These are phyloP conservation scores for Myotis planiceps DNA, from an alignment of 2,797 vertebrate species.

Conservation along the genomic window DNA sequence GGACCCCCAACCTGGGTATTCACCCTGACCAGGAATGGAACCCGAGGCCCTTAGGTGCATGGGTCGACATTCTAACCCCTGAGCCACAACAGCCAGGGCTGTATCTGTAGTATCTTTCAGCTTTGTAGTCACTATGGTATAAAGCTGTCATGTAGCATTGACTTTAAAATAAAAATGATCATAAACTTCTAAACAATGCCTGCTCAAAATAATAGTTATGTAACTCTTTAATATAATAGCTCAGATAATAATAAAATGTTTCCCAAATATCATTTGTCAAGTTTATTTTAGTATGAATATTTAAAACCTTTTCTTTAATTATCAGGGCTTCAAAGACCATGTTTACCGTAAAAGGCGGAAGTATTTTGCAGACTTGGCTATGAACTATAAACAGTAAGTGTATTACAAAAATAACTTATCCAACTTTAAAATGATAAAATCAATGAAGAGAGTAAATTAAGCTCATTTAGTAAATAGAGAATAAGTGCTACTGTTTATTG, in stretches of 20 bases:
- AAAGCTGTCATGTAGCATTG: background rate
- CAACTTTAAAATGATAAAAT: conserved; percentile 51
- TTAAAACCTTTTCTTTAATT: conserved; percentile 55
- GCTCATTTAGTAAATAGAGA: conserved; percentile 18
- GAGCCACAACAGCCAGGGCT: background rate
- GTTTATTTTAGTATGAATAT: background rate
- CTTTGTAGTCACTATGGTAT: background rate
- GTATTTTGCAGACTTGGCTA: conserved; percentile 96
- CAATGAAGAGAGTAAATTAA: background rate
- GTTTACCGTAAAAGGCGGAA: conserved; percentile 95
- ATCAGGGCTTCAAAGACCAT: conserved; percentile 97
- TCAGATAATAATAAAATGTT: background rate
- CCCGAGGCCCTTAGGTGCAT: background rate
- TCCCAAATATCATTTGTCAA: conserved; percentile 2
- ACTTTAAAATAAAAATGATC: conserved; percentile 50
- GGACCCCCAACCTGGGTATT: background rate
- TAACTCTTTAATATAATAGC: background rate
- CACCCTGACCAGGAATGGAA: background rate
- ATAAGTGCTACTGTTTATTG: conserved; percentile 27
- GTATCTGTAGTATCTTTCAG: background rate
- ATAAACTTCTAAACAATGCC: conserved; percentile 1
- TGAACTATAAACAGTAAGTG: conserved; percentile 95
- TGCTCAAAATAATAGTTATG: background rate
- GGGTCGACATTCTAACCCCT: background rate
- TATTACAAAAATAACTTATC: conserved; percentile 21